Evolutionary conservation across 2,888 invertebrate species (phyloP), one percentile per base, ranked within the genome.

Genomic region (Machimus atricapillus): DNA sequence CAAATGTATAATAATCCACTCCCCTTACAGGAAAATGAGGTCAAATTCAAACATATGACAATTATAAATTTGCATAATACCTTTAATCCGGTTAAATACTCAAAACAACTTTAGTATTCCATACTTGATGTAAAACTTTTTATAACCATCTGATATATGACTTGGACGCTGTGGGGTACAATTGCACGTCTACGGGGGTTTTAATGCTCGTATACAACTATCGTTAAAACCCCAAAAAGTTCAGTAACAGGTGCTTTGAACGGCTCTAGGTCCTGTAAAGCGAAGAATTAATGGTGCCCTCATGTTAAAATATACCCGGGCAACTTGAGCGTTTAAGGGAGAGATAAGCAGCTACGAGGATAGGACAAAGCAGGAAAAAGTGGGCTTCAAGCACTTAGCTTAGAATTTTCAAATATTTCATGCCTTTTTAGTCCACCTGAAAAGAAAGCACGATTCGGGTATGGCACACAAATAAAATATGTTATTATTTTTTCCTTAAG

Each of bases 181-280:
- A 52, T 52, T 79, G 46, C 79, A 52, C 79, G 52, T 79, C 79
- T 79, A 27, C 66, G 66, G 66, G 56, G 16, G 79, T 27, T 52
- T 79, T 52, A 52, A 79, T 79, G 27, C 52, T 27, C 52, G n/a
- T 79, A 79, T 27, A 78, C 31, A 52, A 79, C 79, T 79, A 79
- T 46, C 52, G 79, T 79, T 79, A 79, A 79, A 79, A 79, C 79
- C 79, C 79, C 66, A 79, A 79, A 79, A 79, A 79, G 79, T 79
- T 79, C 79, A 52, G 79, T 79, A 79, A 79, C 79, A 79, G 79
- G 79, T 79, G 79, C 79, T 79, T 79, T 34, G 43, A 79, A 79
- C 79, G 31, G 79, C 79, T 56, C 52, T 31, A 27, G 79, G 46
- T 52, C 52, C 52, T 79, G 79, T 56, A 79, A 79, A 79, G 31